These are phyloP conservation scores for Sciurus niger DNA, from an alignment of 2,113 vertebrate species.

Conservation along the genomic window DNA sequence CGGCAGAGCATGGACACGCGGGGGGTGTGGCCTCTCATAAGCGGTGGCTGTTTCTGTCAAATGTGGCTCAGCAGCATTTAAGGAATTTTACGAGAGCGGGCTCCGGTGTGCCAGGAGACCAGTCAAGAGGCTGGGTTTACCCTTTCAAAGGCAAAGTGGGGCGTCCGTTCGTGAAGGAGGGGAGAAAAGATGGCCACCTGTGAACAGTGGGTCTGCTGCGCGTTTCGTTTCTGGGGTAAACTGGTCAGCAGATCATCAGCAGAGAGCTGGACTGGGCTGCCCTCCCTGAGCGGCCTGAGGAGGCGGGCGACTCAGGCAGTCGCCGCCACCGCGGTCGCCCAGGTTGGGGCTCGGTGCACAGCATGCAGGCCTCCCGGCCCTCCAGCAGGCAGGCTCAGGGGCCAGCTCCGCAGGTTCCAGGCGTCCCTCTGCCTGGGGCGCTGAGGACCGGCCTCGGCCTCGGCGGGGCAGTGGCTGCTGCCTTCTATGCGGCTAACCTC, in stretches of 20 bases:
- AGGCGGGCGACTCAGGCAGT: too few relatives aligned
- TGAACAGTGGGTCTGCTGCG: not conserved
- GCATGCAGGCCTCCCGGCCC: too few relatives aligned
- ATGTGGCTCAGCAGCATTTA: not conserved
- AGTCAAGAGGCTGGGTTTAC: not conserved
- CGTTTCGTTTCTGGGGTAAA: not conserved
- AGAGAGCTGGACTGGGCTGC: not conserved
- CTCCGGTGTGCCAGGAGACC: too few relatives aligned
- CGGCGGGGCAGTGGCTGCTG: not conserved
- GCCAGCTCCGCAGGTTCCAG: too few relatives aligned
- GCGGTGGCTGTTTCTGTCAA: not conserved
- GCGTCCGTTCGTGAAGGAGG: not conserved
- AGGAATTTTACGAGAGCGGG: not conserved
- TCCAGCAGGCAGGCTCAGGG: too few relatives aligned
- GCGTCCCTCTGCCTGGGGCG: not conserved
- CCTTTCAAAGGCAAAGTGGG: not conserved
- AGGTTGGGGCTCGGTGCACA: too few relatives aligned
- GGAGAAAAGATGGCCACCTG: not conserved
- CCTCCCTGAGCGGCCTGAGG: too few relatives aligned
- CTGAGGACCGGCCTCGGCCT: not conserved
- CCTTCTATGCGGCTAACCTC: rapidly evolving
- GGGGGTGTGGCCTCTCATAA: too few relatives aligned
- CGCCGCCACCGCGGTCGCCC: too few relatives aligned
- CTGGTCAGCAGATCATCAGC: not conserved
- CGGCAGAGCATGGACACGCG: not conserved